Percentiles rank a stretch among this genome's conserved stretches.
Conservation (phyloP, 2,888 invertebrate species). For the Pharmacophagus antenor region DNA sequence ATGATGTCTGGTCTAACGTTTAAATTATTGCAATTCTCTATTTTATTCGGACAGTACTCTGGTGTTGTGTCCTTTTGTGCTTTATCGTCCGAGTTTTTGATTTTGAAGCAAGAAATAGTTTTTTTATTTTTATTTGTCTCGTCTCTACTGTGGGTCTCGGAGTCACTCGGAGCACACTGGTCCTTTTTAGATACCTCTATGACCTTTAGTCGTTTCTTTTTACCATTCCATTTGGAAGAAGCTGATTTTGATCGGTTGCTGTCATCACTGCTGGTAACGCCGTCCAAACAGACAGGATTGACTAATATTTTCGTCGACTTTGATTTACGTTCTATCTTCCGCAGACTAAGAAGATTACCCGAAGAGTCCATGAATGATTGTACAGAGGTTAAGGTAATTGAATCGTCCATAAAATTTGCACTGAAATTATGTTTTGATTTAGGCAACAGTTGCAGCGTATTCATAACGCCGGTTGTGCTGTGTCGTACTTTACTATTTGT, state of each 20-base stretch:
- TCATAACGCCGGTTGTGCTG: conserved; percentile 56
- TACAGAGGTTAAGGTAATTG: conserved; percentile 57
- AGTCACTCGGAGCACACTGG: conserved; percentile 53
- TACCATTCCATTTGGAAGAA: conserved; percentile 69
- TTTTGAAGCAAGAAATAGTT: conserved; percentile 76
- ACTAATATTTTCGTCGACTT: conserved; percentile 76
- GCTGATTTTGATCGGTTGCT: conserved; percentile 63
- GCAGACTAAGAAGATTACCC: conserved; percentile 65
- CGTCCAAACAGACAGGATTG: conserved; percentile 73
- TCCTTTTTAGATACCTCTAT: conserved; percentile 50
- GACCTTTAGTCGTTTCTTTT: conserved; percentile 70
- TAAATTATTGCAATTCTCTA: conserved; percentile 62
- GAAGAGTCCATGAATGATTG: conserved; percentile 59
- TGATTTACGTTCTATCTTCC: conserved; percentile 71
- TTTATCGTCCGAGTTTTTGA: conserved; percentile 70
- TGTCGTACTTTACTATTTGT: conserved; percentile 66
- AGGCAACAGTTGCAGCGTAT: conserved; percentile 59
- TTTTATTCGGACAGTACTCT: conserved; percentile 72
- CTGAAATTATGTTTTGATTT: conserved; percentile 53
- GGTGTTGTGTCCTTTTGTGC: conserved; percentile 63
- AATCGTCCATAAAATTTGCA: conserved; percentile 58
- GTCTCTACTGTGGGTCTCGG: conserved; percentile 60
- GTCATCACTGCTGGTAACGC: conserved; percentile 66
- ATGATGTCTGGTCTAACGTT: conserved; percentile 65
- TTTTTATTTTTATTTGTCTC: conserved; percentile 67